Evolutionary conservation across 1,140 invertebrate genomes (phyloP).

Genomic region (Pseudomyrmex concolor): DNA sequence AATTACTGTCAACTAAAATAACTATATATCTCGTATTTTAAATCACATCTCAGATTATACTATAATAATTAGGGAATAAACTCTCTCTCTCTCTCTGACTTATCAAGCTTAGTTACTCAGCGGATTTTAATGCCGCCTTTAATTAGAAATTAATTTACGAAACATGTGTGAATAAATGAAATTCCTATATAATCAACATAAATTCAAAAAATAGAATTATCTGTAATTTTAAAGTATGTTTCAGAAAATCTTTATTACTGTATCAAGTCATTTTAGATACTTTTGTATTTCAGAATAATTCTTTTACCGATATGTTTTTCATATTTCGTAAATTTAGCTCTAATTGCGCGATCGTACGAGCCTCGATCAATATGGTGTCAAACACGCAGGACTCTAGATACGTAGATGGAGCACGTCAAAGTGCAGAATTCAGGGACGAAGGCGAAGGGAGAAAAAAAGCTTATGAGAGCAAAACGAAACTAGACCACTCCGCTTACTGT

Average conservation of each 20-base stretch:
- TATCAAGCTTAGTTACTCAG: background rate
- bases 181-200: too few species aligned
- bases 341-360: background rate
- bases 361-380: background rate
- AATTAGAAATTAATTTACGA: background rate
- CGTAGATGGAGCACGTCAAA: background rate
- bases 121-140: background rate
- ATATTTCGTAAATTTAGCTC: background rate
- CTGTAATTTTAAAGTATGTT: background rate
- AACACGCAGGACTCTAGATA: background rate
- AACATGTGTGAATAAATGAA: too few species aligned
- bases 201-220: background rate
- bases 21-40: too few species aligned
- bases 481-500: constrained; percentile 63
- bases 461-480: constrained; percentile 52
- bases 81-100: background rate
- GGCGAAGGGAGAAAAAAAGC: background rate
- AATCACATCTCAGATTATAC: background rate
- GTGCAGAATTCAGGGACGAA: constrained; percentile 7
- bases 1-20: too few species aligned
- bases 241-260: background rate
- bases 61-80: background rate
- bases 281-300: background rate
- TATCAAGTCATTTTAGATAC: background rate
- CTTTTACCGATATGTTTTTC: background rate